A percentile compares a stretch with the other conserved stretches of the same genome.
phyloP scores from a whole-genome alignment of 2,797 vertebrate genomes.

The Cyprinodon diabolis region DNA sequence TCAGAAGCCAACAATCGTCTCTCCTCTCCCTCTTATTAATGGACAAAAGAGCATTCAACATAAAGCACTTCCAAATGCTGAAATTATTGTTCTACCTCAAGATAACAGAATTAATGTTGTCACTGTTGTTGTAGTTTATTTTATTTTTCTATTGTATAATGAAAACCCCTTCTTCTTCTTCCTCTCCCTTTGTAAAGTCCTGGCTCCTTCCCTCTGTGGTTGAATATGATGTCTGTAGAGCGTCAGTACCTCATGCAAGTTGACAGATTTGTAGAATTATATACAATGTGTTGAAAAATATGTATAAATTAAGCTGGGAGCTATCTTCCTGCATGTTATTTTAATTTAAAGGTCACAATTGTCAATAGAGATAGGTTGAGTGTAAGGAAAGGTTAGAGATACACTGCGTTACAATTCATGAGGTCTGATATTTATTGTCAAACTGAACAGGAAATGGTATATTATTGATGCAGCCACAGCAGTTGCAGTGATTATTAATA shows the following conservation, averaged over 20 bases:
- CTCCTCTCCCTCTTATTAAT: conserved; percentile 69
- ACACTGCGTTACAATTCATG: conserved; percentile 65
- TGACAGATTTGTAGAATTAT: conserved; percentile 73
- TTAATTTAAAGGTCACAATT: conserved; percentile 45
- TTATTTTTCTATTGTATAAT: conserved; percentile 78
- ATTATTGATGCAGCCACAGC: conserved; percentile 10
- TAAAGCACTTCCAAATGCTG: conserved; percentile 96
- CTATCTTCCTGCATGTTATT: conserved; percentile 34
- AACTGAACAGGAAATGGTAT: conserved; percentile 29
- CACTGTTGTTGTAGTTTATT: conserved; percentile 68
- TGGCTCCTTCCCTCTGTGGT: conserved; percentile 59
- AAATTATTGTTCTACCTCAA: conserved; percentile 97
- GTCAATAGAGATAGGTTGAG: conserved; percentile 36
- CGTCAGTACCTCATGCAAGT: conserved; percentile 75
- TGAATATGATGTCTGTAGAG: conserved; percentile 66
- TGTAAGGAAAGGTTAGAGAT: conserved; percentile 66
- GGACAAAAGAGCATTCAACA: conserved; percentile 76
- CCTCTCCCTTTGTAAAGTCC: conserved; percentile 52
- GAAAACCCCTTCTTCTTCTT: conserved; percentile 51
- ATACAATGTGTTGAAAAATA: conserved; percentile 46
- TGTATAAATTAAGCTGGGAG: conserved; percentile 58
- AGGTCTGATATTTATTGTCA: not conserved
- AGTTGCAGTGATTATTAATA: conserved; percentile 2
- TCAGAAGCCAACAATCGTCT: conserved; percentile 81
- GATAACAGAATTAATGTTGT: conserved; percentile 81